Percentiles rank a stretch among this genome's conserved stretches.
Evolutionary conservation across 2,888 invertebrate species (phyloP).

Genomic region (Tineola bisselliella): DNA sequence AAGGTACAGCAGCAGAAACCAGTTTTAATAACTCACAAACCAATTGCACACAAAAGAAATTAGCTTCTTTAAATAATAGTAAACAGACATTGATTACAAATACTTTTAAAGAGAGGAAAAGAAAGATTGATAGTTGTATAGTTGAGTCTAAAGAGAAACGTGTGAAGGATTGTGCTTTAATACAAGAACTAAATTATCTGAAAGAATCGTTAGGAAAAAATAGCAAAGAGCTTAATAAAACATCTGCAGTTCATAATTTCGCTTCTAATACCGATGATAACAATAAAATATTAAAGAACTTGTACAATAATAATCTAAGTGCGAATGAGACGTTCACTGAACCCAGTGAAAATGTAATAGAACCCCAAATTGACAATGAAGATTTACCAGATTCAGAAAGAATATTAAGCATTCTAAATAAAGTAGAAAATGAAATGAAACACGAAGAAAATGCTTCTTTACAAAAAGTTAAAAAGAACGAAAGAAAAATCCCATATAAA

Average conservation of each 20-base stretch:
- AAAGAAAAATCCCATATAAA: background rate
- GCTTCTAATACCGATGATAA: slow-evolving; percentile 18
- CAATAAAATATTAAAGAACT: slow-evolving; percentile 22
- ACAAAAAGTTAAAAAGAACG: slow-evolving; percentile 16
- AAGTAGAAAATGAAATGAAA: slow-evolving; percentile 47
- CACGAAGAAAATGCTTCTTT: slow-evolving; percentile 5
- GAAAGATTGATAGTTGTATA: slow-evolving; percentile 26
- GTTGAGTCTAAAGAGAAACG: slow-evolving; percentile 43
- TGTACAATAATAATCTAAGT: slow-evolving; percentile 12
- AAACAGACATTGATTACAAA: slow-evolving; percentile 34
- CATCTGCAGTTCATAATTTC: slow-evolving; percentile 6
- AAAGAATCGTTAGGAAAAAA: slow-evolving; percentile 37
- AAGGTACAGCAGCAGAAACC: slow-evolving; percentile 22
- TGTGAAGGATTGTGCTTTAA: slow-evolving; percentile 36
- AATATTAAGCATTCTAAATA: slow-evolving; percentile 35
- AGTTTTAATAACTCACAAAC: slow-evolving; percentile 1
- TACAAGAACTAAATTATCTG: slow-evolving; percentile 36
- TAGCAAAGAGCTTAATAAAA: slow-evolving; percentile 27
- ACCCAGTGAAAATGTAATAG: too few relatives aligned
- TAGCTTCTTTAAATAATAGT: slow-evolving; percentile 18
- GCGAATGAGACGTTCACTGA: too few relatives aligned
- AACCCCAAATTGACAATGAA: slow-evolving; percentile 20
- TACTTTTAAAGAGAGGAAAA: slow-evolving; percentile 38
- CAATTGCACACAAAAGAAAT: background rate
- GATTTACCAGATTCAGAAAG: slow-evolving; percentile 29